Conservation (phyloP, 2,888 invertebrate species). For the Hipparchia semele region DNA sequence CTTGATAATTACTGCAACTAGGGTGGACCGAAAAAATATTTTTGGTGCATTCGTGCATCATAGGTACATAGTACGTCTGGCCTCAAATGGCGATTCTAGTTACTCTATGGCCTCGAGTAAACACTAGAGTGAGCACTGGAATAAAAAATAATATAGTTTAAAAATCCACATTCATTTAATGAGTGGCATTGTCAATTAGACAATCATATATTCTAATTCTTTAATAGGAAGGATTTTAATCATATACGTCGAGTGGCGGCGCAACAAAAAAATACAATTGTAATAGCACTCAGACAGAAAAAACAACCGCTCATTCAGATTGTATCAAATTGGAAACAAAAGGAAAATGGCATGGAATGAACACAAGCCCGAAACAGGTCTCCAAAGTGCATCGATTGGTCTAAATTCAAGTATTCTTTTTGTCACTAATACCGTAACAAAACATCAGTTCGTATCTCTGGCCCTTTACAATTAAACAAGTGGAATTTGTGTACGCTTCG, state of each 20-base stretch:
- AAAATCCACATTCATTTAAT: constrained; percentile 9
- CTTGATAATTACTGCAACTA: background rate
- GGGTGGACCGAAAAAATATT: too few relatives aligned
- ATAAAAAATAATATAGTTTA: background rate
- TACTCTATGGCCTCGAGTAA: too few relatives aligned
- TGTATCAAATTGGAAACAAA: constrained; percentile 51
- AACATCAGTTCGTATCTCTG: constrained; percentile 39
- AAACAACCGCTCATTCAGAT: constrained; percentile 48
- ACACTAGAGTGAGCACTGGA: too few relatives aligned
- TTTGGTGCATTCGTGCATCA: too few relatives aligned
- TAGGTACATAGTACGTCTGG: too few relatives aligned
- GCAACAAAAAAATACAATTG: constrained; percentile 47
- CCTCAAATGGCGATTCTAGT: too few relatives aligned
- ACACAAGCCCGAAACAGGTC: constrained; percentile 51
- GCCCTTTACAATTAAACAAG: constrained; percentile 16
- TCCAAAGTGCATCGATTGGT: constrained; percentile 55
- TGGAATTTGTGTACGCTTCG: background rate
- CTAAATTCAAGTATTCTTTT: constrained; percentile 53
- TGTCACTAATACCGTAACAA: constrained; percentile 48
- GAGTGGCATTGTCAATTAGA: constrained; percentile 34
- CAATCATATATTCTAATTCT: constrained; percentile 41
- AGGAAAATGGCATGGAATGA: constrained; percentile 51
- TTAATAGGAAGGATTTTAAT: constrained; percentile 44
- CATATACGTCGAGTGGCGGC: constrained; percentile 44
- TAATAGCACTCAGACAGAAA: constrained; percentile 53